phyloP scores from a whole-genome alignment of 2,888 invertebrate species.

The Parasteatoda lunata region DNA sequence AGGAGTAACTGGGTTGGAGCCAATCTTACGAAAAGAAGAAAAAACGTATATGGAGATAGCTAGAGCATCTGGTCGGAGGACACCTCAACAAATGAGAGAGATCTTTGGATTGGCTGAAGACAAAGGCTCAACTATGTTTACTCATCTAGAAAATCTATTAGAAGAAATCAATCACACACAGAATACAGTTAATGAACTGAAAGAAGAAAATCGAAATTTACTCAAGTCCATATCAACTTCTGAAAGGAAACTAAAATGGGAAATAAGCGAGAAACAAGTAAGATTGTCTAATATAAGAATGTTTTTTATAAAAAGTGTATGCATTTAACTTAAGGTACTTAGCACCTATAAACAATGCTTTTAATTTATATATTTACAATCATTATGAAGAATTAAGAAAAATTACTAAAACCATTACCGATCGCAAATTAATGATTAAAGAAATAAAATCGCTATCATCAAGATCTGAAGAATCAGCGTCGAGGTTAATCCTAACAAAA shows the following conservation, averaged over 20 bases:
- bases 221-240: conserved; percentile 4
- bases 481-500: too few species aligned
- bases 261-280: conserved; percentile 29
- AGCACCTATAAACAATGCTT: too few species aligned
- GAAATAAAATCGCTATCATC: too few species aligned
- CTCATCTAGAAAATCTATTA: conserved; percentile 34
- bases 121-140: conserved; percentile 11
- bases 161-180: conserved; percentile 22
- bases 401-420: too few species aligned
- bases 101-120: conserved; percentile 21
- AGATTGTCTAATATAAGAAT: not conserved
- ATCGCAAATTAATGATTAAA: too few species aligned
- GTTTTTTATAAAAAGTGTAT: not conserved
- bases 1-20: conserved; percentile 47
- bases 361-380: too few species aligned
- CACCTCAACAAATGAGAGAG: conserved; percentile 26
- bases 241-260: conserved; percentile 16
- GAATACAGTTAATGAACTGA: conserved; percentile 1
- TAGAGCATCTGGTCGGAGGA: conserved; percentile 4
- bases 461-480: too few species aligned
- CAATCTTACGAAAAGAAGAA: not conserved
- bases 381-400: too few species aligned
- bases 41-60: conserved; percentile 19
- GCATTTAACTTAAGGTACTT: too few species aligned
- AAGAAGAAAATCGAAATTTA: conserved; percentile 10